phyloP scores from a whole-genome alignment of 2,113 vertebrate species.

The Amphilophus citrinellus region DNA sequence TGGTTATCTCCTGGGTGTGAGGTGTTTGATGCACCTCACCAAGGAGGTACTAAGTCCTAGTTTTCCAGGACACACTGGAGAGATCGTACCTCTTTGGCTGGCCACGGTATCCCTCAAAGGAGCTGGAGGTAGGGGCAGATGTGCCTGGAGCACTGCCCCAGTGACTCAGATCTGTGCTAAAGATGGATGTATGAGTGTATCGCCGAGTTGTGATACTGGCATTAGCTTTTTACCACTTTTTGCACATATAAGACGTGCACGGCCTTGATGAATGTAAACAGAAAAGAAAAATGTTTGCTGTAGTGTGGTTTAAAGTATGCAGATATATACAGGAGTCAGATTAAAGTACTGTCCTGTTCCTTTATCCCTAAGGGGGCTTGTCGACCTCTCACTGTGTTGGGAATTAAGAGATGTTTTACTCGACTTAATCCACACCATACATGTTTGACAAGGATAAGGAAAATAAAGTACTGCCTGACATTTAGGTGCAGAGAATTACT shows the following conservation, averaged over 20 bases:
- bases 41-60: too few species aligned
- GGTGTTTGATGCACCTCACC: too few species aligned
- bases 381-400: neutral
- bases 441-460: slow-evolving; percentile 1
- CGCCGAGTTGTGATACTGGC: neutral
- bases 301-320: neutral
- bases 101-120: too few species aligned
- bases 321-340: neutral
- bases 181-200: too few species aligned
- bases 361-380: neutral
- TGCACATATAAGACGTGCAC: neutral
- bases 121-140: too few species aligned
- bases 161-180: too few species aligned
- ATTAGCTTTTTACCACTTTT: neutral
- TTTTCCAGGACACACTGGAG: too few species aligned
- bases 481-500: neutral
- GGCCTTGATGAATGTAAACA: neutral
- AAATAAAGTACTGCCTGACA: neutral
- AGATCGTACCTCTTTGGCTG: too few species aligned
- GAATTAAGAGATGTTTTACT: neutral
- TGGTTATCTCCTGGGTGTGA: too few species aligned
- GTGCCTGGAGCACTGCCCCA: too few species aligned
- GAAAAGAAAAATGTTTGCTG: neutral
- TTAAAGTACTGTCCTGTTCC: neutral
- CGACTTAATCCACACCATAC: neutral